phyloP scores from a whole-genome alignment of 2,113 vertebrate species.

The Actinemys pallida region DNA sequence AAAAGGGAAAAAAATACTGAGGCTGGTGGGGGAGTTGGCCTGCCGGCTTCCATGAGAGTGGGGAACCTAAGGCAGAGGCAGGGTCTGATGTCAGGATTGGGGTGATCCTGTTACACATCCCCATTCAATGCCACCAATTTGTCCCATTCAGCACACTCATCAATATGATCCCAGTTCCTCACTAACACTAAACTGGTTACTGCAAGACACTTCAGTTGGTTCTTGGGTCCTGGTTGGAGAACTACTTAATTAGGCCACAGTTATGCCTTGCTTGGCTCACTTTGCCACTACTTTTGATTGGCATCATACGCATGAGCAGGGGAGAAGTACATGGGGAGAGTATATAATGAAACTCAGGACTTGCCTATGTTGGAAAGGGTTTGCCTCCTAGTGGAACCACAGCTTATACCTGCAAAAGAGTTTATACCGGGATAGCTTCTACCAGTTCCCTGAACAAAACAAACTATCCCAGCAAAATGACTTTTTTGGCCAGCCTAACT shows the following conservation, averaged over 20 bases:
- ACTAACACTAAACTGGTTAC: not conserved
- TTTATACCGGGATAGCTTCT: not conserved
- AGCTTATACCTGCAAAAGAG: not conserved
- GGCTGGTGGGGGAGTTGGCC: not conserved
- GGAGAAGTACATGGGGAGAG: not conserved
- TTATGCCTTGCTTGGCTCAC: rapidly evolving
- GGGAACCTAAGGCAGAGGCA: not conserved
- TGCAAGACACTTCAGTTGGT: not conserved
- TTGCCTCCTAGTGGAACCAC: not conserved
- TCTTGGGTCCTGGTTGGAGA: not conserved
- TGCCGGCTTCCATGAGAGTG: not conserved
- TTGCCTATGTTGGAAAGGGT: not conserved
- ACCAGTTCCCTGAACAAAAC: not conserved
- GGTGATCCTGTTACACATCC: not conserved
- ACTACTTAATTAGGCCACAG: not conserved
- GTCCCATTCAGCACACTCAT: not conserved
- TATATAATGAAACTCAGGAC: not conserved
- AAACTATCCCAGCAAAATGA: not conserved
- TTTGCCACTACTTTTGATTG: not conserved
- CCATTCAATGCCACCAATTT: not conserved
- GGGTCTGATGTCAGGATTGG: not conserved
- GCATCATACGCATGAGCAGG: not conserved
- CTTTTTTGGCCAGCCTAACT: not conserved
- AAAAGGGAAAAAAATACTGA: not conserved
- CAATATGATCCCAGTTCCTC: not conserved